A percentile compares a stretch with the other conserved stretches of the same genome.
Conservation (phyloP, 2,797 vertebrate species). For the Oreonectes daqikongensis region DNA sequence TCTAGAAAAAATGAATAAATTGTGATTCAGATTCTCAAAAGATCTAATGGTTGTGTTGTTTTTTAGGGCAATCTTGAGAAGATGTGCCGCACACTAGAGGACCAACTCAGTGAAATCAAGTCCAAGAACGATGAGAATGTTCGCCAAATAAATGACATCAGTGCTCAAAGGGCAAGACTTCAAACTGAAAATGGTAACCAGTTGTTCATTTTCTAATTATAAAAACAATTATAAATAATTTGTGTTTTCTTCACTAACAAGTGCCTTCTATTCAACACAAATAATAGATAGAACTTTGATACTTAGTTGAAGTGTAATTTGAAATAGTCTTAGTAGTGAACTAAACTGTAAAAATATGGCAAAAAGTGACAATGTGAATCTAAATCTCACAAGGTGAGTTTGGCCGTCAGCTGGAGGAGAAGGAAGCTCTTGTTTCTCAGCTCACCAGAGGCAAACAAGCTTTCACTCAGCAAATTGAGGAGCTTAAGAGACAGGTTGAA, state of each 20-base stretch:
- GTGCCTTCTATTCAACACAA: too few species aligned
- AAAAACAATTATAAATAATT: too few species aligned
- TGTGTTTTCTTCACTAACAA: too few species aligned
- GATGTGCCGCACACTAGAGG: slow-evolving; percentile 84
- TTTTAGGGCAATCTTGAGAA: slow-evolving; percentile 84
- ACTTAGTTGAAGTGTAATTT: too few species aligned
- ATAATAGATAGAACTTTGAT: too few species aligned
- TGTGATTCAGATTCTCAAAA: slow-evolving; percentile 59
- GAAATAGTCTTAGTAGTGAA: not conserved
- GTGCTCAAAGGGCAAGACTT: slow-evolving; percentile 82
- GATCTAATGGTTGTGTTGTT: slow-evolving; percentile 40
- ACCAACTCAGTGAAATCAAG: slow-evolving; percentile 83
- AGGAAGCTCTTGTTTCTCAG: slow-evolving; percentile 79
- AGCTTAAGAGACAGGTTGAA: slow-evolving; percentile 25
- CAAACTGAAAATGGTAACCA: slow-evolving; percentile 85
- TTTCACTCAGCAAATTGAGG: slow-evolving; percentile 79
- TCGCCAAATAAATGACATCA: slow-evolving; percentile 79
- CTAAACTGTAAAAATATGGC: not conserved
- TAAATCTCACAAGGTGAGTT: slow-evolving; percentile 68
- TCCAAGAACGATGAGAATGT: slow-evolving; percentile 81
- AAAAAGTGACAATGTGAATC: not conserved
- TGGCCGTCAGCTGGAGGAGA: slow-evolving; percentile 79
- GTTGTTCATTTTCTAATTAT: not conserved
- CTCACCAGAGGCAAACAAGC: slow-evolving; percentile 80
- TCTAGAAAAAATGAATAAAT: not conserved